These are phyloP conservation scores for Solenopsis invicta DNA, from an alignment of 1,140 invertebrate species.

Conservation along the genomic window DNA sequence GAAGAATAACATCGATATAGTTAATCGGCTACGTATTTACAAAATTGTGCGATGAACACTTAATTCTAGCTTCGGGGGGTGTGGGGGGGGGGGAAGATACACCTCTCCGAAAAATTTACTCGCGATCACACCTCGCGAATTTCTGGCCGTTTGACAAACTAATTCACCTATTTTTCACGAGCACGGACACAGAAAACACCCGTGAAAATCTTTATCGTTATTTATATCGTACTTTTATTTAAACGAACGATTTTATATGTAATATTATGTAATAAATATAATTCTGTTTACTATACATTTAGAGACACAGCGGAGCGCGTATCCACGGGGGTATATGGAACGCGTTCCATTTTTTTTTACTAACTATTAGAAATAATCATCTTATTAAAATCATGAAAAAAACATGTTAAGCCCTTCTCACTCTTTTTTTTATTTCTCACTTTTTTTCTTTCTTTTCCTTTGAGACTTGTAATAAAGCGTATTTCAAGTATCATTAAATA, in stretches of 20 bases:
- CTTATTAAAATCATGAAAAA: slow-evolving; percentile 26
- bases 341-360: neutral
- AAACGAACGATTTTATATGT: slow-evolving; percentile 35
- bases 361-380: slow-evolving; percentile 28
- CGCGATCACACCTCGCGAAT: slow-evolving; percentile 16
- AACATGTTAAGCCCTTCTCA: neutral
- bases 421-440: slow-evolving; percentile 14
- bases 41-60: slow-evolving; percentile 45
- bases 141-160: slow-evolving; percentile 24
- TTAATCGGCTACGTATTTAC: slow-evolving; percentile 53
- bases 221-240: slow-evolving; percentile 11
- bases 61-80: slow-evolving; percentile 32
- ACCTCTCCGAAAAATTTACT: slow-evolving; percentile 12
- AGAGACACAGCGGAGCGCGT: neutral
- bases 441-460: neutral
- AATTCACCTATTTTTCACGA: slow-evolving; percentile 39
- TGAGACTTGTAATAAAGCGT: neutral
- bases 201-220: slow-evolving; percentile 6
- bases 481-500: slow-evolving; percentile 18
- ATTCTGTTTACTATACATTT: slow-evolving; percentile 28
- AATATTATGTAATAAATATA: slow-evolving; percentile 46
- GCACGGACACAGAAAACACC: neutral
- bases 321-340: neutral
- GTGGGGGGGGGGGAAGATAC: neutral
- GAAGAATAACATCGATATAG: slow-evolving; percentile 33